Evolutionary conservation across 2,888 invertebrate species (phyloP).

Genomic region (Nomada lathburiana): DNA sequence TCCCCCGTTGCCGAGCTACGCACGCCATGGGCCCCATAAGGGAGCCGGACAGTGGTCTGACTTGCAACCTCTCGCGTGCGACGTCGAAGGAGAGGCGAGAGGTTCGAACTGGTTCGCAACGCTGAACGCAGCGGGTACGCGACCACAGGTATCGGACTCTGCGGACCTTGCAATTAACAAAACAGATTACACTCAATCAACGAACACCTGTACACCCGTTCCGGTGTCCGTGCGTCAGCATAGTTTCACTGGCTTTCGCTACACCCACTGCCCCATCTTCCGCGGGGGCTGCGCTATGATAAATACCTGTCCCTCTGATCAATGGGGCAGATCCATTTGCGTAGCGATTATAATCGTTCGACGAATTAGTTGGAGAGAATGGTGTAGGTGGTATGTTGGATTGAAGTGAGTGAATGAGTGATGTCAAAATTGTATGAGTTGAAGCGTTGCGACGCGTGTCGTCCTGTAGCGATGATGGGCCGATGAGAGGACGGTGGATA

Average conservation of each 20-base stretch:
- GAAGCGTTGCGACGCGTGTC: neutral
- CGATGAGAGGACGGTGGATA: neutral
- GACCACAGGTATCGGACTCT: conserved; percentile 80
- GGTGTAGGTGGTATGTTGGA: neutral
- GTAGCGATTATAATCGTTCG: neutral
- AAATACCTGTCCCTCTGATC: conserved; percentile 29
- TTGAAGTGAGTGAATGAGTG: neutral
- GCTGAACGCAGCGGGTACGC: conserved; percentile 75
- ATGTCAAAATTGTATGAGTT: neutral
- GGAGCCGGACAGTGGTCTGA: conserved; percentile 53
- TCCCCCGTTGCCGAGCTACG: conserved; percentile 41
- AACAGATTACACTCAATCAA: conserved; percentile 83
- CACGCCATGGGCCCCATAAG: conserved; percentile 41
- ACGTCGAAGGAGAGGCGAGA: conserved; percentile 42
- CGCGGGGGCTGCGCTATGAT: conserved; percentile 15
- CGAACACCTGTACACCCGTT: conserved; percentile 72
- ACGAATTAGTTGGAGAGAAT: conserved; percentile 23
- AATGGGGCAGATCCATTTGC: conserved; percentile 21
- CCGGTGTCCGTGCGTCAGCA: conserved; percentile 35
- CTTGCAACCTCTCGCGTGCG: conserved; percentile 36
- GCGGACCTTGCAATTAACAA: conserved; percentile 83
- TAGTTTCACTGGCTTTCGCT: conserved; percentile 59
- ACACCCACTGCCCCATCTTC: conserved; percentile 13
- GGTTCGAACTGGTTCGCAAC: conserved; percentile 30
- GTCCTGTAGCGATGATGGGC: neutral